Evolutionary conservation across 2,888 invertebrate species (phyloP).

Genomic region (Ormyrus rosae): DNA sequence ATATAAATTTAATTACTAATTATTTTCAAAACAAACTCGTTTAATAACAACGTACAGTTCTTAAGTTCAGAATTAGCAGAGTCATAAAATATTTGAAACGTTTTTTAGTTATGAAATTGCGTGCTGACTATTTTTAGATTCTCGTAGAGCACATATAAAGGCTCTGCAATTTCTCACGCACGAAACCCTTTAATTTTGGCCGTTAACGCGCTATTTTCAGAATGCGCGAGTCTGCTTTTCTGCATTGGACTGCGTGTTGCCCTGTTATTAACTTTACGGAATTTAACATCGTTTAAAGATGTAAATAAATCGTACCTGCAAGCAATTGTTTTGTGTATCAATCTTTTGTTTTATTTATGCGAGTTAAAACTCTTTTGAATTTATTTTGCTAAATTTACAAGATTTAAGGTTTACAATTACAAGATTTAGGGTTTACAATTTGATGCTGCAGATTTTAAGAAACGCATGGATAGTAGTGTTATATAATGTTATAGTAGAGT

Average conservation of each 20-base stretch:
- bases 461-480: too few relatives aligned
- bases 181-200: constrained; percentile 53
- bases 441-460: too few relatives aligned
- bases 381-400: too few relatives aligned
- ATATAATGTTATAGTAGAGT: too few relatives aligned
- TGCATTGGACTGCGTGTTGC: neutral
- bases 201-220: constrained; percentile 55
- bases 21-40: too few relatives aligned
- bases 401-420: too few relatives aligned
- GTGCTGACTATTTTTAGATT: constrained; percentile 34
- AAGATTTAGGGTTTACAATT: too few relatives aligned
- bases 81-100: constrained; percentile 17
- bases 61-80: neutral
- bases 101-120: constrained; percentile 34
- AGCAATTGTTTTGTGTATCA: neutral
- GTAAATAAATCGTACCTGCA: neutral
- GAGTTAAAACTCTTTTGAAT: too few relatives aligned
- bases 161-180: constrained; percentile 47
- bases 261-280: constrained; percentile 19
- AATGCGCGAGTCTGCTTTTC: constrained; percentile 18
- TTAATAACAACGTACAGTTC: neutral
- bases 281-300: constrained; percentile 3
- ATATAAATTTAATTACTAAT: neutral
- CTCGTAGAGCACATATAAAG: constrained; percentile 25
- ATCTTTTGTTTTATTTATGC: too few relatives aligned